Evolutionary conservation across 2,113 vertebrate species (phyloP), one percentile per base, ranked within the genome.

Genomic region (Leptosomus discolor): DNA sequence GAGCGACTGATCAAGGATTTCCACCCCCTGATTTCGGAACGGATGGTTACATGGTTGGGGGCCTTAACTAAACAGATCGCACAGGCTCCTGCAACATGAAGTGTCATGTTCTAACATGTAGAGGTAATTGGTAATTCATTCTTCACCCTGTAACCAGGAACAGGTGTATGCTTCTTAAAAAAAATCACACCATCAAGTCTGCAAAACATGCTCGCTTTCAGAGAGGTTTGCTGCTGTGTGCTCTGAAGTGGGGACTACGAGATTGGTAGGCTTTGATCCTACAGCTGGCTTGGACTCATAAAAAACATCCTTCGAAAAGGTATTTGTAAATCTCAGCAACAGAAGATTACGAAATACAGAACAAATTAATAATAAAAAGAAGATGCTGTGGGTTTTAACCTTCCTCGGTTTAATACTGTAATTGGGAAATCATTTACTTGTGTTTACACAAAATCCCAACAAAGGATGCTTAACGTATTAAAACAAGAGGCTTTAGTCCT

Each of bases 401-500:
- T 97, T 86, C 88, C 78, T 53, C 16, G 79, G 93, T 87, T 95
- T 96, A 87, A 96, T 54, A 61, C 51, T 41, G 76, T 94, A 96
- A 97, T 73, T 97, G 96, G 96, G 92, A 98, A 98, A 96, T 77
- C 73, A 57, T 82, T 39, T 45, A 90, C 53, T 92, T 41, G 34
- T 92, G 94, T 89, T 92, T 43, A 68, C 23, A 81, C 74, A 71
- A 97, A 96, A 95, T 96, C 80, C 84, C 92, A 74, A 45, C 92
- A 94, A 97, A 92, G 88, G 94, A 65, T 57, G 85, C 69, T 96
- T 90, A 97, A 77, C 5, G 64, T 65, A 88, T 90, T 82, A 93
- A 95, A 97, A 88, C 88, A 85, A 94, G 87, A 95, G 92, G 95
- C 30, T 93, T 97, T 73, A 36, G 26, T 79, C 64, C 86, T 53